Evolutionary conservation across 2,888 invertebrate species (phyloP).

Genomic region (Ornithoptera priamus): DNA sequence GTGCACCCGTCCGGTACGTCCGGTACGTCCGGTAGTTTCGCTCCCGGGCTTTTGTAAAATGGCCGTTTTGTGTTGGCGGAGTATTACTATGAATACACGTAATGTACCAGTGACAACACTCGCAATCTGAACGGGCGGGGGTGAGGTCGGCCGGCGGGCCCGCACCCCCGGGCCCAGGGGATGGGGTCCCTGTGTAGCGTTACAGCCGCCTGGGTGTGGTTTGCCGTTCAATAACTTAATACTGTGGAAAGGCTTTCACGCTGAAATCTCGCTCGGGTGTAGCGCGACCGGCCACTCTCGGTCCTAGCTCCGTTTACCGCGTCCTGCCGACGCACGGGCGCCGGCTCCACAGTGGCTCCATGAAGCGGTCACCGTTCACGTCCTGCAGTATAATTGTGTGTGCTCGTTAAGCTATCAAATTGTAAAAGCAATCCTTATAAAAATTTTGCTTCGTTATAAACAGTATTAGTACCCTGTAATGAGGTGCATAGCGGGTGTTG

Average conservation of each 20-base stretch:
- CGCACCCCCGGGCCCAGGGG: no score
- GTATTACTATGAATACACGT: slow-evolving; percentile 58
- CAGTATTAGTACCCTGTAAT: no score
- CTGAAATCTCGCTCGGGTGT: slow-evolving; percentile 72
- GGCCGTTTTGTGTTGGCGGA: slow-evolving; percentile 14
- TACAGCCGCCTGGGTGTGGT: slow-evolving; percentile 78
- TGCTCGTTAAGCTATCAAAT: no score
- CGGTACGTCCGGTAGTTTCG: no score
- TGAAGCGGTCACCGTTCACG: no score
- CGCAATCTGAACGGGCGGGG: slow-evolving; percentile 36
- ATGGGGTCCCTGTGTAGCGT: slow-evolving; percentile 63
- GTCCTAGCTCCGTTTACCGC: slow-evolving; percentile 30
- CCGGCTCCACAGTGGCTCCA: no score
- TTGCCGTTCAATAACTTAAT: slow-evolving; percentile 81
- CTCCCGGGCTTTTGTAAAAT: not conserved
- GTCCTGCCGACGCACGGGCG: not conserved
- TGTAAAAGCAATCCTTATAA: no score
- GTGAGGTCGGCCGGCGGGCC: no score
- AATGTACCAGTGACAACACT: slow-evolving; percentile 57
- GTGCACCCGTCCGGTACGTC: no score
- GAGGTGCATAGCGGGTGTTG: not conserved
- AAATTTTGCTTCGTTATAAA: no score
- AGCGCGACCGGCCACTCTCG: slow-evolving; percentile 49
- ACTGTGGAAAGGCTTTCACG: slow-evolving; percentile 79
- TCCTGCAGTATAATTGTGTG: no score